A percentile compares a stretch with the other conserved stretches of the same genome.
Evolutionary conservation across 2,888 invertebrate species (phyloP).

Genomic region (Patella pellucida): DNA sequence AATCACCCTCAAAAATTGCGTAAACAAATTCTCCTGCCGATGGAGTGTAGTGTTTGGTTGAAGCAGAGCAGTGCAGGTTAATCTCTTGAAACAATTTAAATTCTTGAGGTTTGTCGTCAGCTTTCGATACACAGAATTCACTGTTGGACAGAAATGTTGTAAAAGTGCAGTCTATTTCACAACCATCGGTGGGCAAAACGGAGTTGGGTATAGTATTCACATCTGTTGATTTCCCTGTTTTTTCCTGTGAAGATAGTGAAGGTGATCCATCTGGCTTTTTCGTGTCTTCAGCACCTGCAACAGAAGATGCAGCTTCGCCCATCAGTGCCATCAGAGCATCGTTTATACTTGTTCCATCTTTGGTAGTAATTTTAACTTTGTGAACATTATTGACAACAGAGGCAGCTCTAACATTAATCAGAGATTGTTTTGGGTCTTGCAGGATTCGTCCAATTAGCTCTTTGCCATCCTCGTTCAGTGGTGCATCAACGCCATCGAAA

Average conservation of each 20-base stretch:
- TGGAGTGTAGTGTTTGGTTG: background rate
- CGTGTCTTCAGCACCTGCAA: background rate
- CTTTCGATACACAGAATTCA: constrained; percentile 4
- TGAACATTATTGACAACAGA: constrained; percentile 22
- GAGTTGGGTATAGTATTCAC: too few species aligned
- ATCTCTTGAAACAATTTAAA: background rate
- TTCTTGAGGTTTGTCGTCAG: background rate
- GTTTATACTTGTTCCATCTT: constrained; percentile 16
- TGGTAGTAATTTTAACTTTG: constrained; percentile 23
- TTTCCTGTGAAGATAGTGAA: too few species aligned
- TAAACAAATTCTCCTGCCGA: constrained; percentile 42
- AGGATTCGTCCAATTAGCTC: constrained; percentile 32
- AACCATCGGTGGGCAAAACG: background rate
- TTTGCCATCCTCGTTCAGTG: constrained; percentile 23
- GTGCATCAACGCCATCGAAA: constrained; percentile 36
- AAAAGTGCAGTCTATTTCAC: background rate
- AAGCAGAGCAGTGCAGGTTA: background rate
- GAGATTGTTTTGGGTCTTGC: constrained; percentile 21
- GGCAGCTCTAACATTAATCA: constrained; percentile 27
- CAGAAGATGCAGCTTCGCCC: background rate
- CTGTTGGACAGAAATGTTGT: background rate
- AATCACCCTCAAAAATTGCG: constrained; percentile 40
- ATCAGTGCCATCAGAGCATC: background rate
- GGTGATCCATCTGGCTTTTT: background rate
- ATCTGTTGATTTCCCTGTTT: too few species aligned